phyloP scores from a whole-genome alignment of 2,113 vertebrate species.

The Cavia aperea region DNA sequence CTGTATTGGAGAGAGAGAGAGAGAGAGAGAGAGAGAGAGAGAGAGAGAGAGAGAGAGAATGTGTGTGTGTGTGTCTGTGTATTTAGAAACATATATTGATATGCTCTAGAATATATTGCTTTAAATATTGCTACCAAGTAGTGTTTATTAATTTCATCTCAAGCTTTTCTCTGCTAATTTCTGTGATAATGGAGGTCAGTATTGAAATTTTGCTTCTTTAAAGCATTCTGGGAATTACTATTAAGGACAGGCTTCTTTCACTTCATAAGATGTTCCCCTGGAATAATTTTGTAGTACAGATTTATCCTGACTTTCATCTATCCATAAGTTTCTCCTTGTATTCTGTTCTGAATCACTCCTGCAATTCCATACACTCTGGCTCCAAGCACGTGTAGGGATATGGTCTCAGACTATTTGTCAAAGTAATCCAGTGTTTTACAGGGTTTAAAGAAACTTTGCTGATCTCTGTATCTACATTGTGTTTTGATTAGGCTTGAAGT shows the following conservation, averaged over 20 bases:
- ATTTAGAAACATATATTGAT: neutral
- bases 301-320: neutral
- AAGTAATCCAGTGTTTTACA: neutral
- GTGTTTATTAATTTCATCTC: neutral
- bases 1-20: neutral
- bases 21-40: too few relatives aligned
- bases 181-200: neutral
- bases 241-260: neutral
- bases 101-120: neutral
- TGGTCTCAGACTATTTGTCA: neutral
- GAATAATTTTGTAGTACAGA: neutral
- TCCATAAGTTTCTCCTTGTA: neutral
- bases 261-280: neutral
- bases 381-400: neutral
- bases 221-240: neutral
- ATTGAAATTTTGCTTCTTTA: neutral
- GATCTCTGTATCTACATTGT: neutral
- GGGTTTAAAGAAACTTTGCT: neutral
- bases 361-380: neutral
- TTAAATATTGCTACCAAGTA: neutral
- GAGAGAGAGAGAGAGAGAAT: too few relatives aligned
- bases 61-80: neutral
- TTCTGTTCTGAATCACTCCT: neutral
- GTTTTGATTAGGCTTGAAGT: neutral
- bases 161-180: neutral